A percentile compares a stretch with the other conserved stretches of the same genome.
phyloP scores from a whole-genome alignment of 2,113 vertebrate genomes.

The Opisthocomus hoazin region DNA sequence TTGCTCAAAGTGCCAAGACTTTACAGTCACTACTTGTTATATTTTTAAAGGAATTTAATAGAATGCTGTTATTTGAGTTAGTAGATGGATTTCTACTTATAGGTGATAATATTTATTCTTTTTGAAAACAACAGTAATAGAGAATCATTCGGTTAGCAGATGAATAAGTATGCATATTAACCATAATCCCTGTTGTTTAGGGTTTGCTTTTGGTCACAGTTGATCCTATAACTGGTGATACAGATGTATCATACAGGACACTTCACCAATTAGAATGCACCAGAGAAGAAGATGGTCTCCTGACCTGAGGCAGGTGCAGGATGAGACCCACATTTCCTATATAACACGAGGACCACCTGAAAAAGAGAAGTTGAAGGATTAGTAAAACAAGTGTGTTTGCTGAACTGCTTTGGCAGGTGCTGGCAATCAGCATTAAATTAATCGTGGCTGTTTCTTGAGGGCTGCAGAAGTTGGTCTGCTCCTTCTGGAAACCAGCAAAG shows the following conservation, averaged over 20 bases:
- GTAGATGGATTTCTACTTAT: neutral
- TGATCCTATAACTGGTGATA: neutral
- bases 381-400: neutral
- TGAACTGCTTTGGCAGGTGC: neutral
- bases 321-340: rapidly evolving
- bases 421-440: neutral
- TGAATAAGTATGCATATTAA: neutral
- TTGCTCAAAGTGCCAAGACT: neutral
- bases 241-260: neutral
- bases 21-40: neutral
- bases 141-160: rapidly evolving
- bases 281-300: neutral
- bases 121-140: neutral
- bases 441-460: neutral
- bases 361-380: neutral
- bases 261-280: rapidly evolving
- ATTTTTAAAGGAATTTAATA: neutral
- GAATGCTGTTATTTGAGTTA: neutral
- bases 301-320: neutral
- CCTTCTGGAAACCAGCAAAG: neutral
- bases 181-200: neutral
- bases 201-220: neutral
- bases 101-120: neutral
- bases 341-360: neutral
- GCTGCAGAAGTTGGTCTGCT: neutral